Base-by-base conservation (phyloP, 2,797 vertebrate genomes). In the Gouania willdenowi region DNA sequence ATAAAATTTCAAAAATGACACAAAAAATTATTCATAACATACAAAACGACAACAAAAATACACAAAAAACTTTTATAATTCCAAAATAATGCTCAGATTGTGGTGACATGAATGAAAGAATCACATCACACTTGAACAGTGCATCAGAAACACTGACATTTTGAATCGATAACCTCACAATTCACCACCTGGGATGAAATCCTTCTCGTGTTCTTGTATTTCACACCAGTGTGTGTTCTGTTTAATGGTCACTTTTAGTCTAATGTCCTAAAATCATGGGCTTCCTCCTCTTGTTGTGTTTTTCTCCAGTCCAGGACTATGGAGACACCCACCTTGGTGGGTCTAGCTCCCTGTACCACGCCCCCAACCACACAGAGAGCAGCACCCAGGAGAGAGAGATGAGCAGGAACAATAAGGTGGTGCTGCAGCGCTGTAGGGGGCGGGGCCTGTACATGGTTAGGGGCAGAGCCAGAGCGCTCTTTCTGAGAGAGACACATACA, bases 381-480 rank as follows among this genome's bases (percentile, higher is more conserved):
- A 81, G 41, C 61, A 54, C 72, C 73, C 76, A 75, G 45, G 53
- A 68, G 55, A 83, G 69, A 40, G 71, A 76, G 35, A 62, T 65
- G 56, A 83, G 64, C 41, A 83, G 63, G 55, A 77, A 60, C 64
- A 74, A 24, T 51, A 82, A 62, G 11, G 62, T 66, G 70, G 68
- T 80, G 70, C 71, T 81, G 69, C 63, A 75, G 32, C 67, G 46
- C 65, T 79, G 77, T 38, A 81, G 56, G 49, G 73, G 72, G 21
- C 76, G 50, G 59, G 64, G 63, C 56, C 78, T 76, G 70, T 78
- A 77, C 61, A 75, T 66, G 63, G 78, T 75, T 65, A 83, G 48
- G 33, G 75, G 66, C 55, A 75, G 61, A 1, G 49, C 66, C 50
- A 64, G 35, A 51, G 46, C 47, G 34, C 66, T 79, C 63, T 43